Conservation (phyloP, 2,113 vertebrate genomes). For the Symphodus melops region DNA sequence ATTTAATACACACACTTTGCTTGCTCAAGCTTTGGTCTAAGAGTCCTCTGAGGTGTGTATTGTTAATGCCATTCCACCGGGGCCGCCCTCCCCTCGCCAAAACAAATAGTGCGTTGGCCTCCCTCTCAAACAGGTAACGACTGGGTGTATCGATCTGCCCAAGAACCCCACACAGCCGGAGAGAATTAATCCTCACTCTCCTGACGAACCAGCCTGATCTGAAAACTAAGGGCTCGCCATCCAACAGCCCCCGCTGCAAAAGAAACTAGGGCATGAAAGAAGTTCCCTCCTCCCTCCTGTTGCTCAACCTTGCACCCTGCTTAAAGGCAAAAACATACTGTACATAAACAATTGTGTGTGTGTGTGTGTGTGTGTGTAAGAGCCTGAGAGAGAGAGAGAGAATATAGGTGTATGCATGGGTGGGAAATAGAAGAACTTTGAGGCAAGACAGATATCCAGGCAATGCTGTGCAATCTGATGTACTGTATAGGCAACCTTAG, state of each 20-base stretch:
- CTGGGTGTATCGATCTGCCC: slow-evolving; percentile 64
- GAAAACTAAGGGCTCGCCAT: slow-evolving; percentile 28
- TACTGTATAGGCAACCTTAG: slow-evolving; percentile 11
- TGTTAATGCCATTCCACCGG: slow-evolving; percentile 44
- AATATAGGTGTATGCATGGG: neutral
- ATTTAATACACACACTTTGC: slow-evolving; percentile 18
- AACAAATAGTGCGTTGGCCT: slow-evolving; percentile 67
- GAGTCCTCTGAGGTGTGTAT: slow-evolving; percentile 30
- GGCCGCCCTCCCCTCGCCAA: slow-evolving; percentile 45
- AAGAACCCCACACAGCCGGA: slow-evolving; percentile 40
- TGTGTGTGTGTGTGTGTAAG: neutral
- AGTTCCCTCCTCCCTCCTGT: slow-evolving; percentile 9
- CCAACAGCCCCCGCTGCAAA: slow-evolving; percentile 34
- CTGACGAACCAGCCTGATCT: slow-evolving; percentile 37
- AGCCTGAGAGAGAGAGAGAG: too few relatives aligned
- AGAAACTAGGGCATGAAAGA: slow-evolving; percentile 53
- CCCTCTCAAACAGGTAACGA: slow-evolving; percentile 56
- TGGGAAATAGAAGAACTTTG: neutral
- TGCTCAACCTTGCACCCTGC: slow-evolving; percentile 42
- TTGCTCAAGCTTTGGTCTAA: slow-evolving; percentile 20
- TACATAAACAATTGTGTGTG: slow-evolving; percentile 50
- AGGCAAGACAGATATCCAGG: slow-evolving; percentile 6
- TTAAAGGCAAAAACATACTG: slow-evolving; percentile 45
- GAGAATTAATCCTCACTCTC: slow-evolving; percentile 50
- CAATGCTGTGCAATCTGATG: slow-evolving; percentile 44